A percentile compares a stretch with the other conserved stretches of the same genome.
Conservation (phyloP, 2,888 invertebrate genomes). For the Digitonthophagus gazella region DNA sequence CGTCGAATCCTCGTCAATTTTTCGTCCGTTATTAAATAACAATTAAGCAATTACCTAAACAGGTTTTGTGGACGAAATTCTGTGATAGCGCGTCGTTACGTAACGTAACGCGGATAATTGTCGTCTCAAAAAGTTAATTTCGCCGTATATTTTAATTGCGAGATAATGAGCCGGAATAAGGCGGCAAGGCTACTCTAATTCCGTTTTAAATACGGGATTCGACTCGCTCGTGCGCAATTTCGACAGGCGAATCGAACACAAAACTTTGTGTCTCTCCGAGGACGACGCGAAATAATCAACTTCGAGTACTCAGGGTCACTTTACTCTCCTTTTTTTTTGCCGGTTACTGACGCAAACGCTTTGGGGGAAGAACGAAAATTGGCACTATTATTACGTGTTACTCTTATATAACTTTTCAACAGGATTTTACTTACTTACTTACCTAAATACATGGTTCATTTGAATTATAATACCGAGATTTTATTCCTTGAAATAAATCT, state of each 20-base stretch:
- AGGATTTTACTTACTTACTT: not conserved
- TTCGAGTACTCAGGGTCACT: not conserved
- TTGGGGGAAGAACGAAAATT: not conserved
- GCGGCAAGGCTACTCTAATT: conserved; percentile 23
- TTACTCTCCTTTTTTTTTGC: not conserved
- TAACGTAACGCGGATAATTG: not conserved
- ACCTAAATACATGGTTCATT: not conserved
- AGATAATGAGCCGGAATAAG: not conserved
- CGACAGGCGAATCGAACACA: conserved; percentile 2
- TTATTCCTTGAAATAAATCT: too few species aligned
- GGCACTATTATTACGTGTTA: not conserved
- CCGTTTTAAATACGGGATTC: conserved; percentile 23
- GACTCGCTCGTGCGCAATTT: not conserved
- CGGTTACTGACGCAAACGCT: not conserved
- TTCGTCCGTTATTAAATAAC: not conserved
- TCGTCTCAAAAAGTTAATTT: not conserved
- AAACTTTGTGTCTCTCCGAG: not conserved
- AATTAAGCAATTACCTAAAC: not conserved
- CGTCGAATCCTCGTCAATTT: too few species aligned
- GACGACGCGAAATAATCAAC: not conserved
- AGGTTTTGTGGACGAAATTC: not conserved
- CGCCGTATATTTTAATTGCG: not conserved
- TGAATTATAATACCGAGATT: too few species aligned
- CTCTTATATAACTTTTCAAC: not conserved
- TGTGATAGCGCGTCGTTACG: not conserved